These are phyloP conservation scores for Oppia nitens DNA, from an alignment of 1,140 invertebrate genomes.

Conservation along the genomic window DNA sequence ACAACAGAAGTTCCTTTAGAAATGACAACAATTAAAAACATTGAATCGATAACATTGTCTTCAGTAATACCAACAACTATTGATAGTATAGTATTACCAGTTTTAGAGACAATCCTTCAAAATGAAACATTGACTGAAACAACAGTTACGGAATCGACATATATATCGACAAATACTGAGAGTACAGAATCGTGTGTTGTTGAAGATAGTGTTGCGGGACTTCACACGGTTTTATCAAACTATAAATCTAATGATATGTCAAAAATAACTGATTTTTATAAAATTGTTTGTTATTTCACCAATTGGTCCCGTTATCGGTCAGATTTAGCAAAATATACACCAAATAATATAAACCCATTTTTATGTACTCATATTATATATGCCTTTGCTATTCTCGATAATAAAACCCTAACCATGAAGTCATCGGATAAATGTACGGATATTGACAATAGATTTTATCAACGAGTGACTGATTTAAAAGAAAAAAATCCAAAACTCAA, in stretches of 20 bases:
- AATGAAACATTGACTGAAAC: not conserved
- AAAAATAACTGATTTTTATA: slow-evolving; percentile 21
- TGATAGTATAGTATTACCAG: not conserved
- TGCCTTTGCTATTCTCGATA: slow-evolving; percentile 74
- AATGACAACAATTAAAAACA: too few relatives aligned
- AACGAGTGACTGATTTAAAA: slow-evolving; percentile 45
- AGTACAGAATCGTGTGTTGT: not conserved
- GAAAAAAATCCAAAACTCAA: slow-evolving; percentile 50
- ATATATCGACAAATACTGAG: not conserved
- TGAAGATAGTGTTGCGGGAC: not conserved
- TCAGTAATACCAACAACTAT: not conserved
- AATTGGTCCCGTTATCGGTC: slow-evolving; percentile 73
- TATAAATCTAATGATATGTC: not conserved
- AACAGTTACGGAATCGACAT: not conserved
- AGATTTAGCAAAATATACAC: slow-evolving; percentile 62
- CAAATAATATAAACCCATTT: slow-evolving; percentile 82
- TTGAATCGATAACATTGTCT: too few relatives aligned
- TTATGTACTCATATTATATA: slow-evolving; percentile 89
- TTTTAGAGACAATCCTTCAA: not conserved
- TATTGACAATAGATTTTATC: slow-evolving; percentile 57
- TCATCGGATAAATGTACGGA: slow-evolving; percentile 69
- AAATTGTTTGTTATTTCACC: slow-evolving; percentile 67
- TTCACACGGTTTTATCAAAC: not conserved
- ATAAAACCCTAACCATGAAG: slow-evolving; percentile 49
- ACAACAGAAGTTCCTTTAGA: not conserved